Base-by-base conservation (phyloP, 1,140 invertebrate genomes). In the Diploscapter pachys region DNA sequence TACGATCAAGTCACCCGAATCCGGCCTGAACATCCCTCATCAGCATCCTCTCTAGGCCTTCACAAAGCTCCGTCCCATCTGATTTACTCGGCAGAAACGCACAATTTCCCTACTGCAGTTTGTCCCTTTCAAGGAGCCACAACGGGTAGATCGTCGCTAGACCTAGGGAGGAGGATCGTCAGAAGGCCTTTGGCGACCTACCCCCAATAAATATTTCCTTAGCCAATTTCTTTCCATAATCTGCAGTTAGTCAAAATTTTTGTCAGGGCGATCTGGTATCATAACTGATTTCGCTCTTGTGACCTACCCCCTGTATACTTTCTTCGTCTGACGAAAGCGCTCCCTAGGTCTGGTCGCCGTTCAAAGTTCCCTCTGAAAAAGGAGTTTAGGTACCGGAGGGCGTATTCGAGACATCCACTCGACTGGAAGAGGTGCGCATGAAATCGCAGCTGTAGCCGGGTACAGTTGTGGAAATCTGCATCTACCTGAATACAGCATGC, bases 51-150 rank as follows among this genome's bases (percentile, higher is more conserved):
- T 77, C 90, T 96, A 63, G 78, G 86, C 6, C 77, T 89, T 59
- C 83, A 89, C 55, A 79, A 87, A 5, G 86, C 88, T 0, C 88
- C 90, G n/a, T 91, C 91, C 4, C 93, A 99, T 87, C 90, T 98
- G n/a, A 95, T 96, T 82, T 98, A 98, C 81, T 98, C 96, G 5
- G 96, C 96, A 0, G 96, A 99, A 88, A 99, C 96, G 0, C 96
- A 99, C 86, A 98, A 99, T 85, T 98, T 98, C 89, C 96, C 96
- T 4, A 99, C 96, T 59, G 95, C 86, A 64, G 89, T 89, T 55
- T 88, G 88, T 66, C 88, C 89, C 50, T 89, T 86, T 80, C 95
- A 74, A 88, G 96, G 96, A 4, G 95, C 96, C 0, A 95, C 95
- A 1, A 97, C 95, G 5, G 95, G 96, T 31, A 31, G 31, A 31